Base-by-base conservation (phyloP, 2,797 vertebrate species). In the Dromococcyx pavoninus region DNA sequence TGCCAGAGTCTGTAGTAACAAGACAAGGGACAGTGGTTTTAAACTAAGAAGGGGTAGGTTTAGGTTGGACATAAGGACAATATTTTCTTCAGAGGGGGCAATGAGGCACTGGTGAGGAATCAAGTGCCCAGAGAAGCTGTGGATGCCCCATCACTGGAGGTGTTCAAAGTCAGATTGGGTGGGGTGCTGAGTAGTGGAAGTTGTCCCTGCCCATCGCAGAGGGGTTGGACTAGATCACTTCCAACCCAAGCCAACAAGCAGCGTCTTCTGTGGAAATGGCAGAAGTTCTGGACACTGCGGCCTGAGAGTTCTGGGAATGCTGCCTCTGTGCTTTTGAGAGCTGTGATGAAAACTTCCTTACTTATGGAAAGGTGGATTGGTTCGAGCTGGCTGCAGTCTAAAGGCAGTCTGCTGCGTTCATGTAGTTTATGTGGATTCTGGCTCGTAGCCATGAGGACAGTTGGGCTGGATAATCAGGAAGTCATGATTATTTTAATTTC, bases 31-130 rank as follows among this genome's bases (percentile, higher is more conserved):
- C 3, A 13, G 1, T 1, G 1, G 12, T 17, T 56, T 79, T n/a
- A 33, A 57, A 33, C 15, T 53, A 9, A 23, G 67, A 39, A 43
- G 18, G 1, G 7, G 1, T 33, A 22, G 32, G 7, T 73, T 69
- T 86, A 39, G 6, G 8, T 25, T 46, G 27, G 57, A 24, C 6
- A 0, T 41, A 39, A 88, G 6, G 15, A 19, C 3, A 4, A 8
- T 0, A 0, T 11, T 37, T 64, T 66, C 44, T 46, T 24, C 10
- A 1, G 0, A 4, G 32, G 35, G 28, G 17, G 7, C 11, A 17
- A 33, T 69, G 22, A 79, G 25, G 2, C 10, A 4, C 5, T 50
- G 21, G 17, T 46, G 18, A 46, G 44, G 18, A 17, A 39, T 17
- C 18, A 11, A 18, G 24, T 80, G 51, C 18, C 13, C 33, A 33